Conservation (phyloP, 2,888 invertebrate species). For the Perdita meconis region DNA sequence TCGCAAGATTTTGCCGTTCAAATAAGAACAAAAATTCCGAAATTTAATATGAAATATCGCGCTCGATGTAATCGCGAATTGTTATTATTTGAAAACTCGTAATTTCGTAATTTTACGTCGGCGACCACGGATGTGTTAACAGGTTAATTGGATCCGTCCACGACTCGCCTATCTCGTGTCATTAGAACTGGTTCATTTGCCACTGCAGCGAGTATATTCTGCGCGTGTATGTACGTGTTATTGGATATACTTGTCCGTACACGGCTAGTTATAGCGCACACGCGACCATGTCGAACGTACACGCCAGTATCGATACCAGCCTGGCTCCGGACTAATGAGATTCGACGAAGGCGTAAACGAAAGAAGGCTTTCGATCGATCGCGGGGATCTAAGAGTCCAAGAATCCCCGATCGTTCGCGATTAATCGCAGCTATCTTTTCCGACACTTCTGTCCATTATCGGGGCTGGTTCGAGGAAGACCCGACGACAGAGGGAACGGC, state of each 20-base stretch:
- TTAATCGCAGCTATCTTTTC: not conserved
- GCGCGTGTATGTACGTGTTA: conserved; percentile 18
- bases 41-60: too few species aligned
- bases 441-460: not conserved
- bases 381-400: conserved; percentile 5
- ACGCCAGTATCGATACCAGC: conserved; percentile 52
- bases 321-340: conserved; percentile 68
- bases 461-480: not conserved
- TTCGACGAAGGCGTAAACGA: conserved; percentile 57
- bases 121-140: too few species aligned
- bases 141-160: not conserved
- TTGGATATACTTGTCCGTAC: conserved; percentile 37
- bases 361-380: conserved; percentile 25
- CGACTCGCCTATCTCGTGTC: not conserved
- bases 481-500: not conserved
- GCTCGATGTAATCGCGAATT: too few species aligned
- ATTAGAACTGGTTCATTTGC: conserved; percentile 21
- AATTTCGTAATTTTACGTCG: too few species aligned
- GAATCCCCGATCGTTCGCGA: not conserved
- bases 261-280: conserved; percentile 36
- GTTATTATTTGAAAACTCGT: too few species aligned
- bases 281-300: conserved; percentile 35
- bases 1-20: too few species aligned
- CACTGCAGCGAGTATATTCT: not conserved
- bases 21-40: too few species aligned